phyloP scores from a whole-genome alignment of 2,797 vertebrate species.

The Tamandua tetradactyla region DNA sequence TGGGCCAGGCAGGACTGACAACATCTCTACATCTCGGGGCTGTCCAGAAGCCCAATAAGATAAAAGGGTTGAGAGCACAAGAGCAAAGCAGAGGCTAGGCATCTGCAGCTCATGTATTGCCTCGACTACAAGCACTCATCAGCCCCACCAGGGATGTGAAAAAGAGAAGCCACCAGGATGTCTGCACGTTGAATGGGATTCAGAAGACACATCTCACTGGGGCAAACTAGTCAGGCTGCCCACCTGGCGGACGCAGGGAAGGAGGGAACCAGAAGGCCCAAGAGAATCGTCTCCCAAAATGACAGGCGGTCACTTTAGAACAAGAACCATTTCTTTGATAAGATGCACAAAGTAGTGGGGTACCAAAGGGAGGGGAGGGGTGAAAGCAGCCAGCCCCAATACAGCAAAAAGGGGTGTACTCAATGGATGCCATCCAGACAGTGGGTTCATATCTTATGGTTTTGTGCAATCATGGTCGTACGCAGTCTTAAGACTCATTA shows the following conservation, averaged over 20 bases:
- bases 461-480: conserved; percentile 76
- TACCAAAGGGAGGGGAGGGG: background rate
- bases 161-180: background rate
- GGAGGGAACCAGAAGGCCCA: background rate
- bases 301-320: background rate
- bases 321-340: background rate
- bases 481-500: conserved; percentile 79
- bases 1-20: background rate
- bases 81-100: background rate
- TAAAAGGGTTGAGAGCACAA: background rate
- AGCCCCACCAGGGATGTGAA: background rate
- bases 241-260: background rate
- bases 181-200: background rate
- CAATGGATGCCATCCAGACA: conserved; percentile 67
- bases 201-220: background rate
- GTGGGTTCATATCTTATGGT: conserved; percentile 74
- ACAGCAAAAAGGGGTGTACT: background rate
- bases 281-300: background rate
- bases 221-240: background rate
- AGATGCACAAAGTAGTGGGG: background rate
- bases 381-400: background rate
- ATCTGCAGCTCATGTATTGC: background rate
- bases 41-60: background rate
- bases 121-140: background rate
- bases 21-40: background rate